Conservation (phyloP, 2,888 invertebrate species). For the Sphaerophoria taeniata region DNA sequence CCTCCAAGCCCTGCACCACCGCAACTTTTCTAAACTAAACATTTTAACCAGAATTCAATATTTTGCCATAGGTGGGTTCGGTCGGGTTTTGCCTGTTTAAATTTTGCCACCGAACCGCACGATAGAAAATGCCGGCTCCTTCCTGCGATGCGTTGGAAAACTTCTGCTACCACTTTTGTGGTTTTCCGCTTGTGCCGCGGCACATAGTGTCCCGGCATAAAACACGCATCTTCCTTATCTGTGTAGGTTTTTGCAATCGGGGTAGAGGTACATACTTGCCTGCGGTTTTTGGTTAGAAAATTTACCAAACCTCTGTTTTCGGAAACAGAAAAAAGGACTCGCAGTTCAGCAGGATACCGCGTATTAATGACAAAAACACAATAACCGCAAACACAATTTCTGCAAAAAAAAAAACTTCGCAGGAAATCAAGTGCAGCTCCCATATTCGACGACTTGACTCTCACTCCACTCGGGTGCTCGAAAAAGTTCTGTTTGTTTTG, state of each 20-base stretch:
- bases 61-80: constrained; percentile 34
- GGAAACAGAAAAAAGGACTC: constrained; percentile 20
- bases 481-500: neutral
- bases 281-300: constrained; percentile 49
- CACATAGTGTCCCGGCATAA: constrained; percentile 27
- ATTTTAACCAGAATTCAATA: constrained; percentile 66
- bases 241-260: no score
- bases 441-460: constrained; percentile 15
- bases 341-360: constrained; percentile 54
- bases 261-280: constrained; percentile 14
- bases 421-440: constrained; percentile 50
- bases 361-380: constrained; percentile 73
- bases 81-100: constrained; percentile 5
- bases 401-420: constrained; percentile 8
- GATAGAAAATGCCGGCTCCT: constrained; percentile 41
- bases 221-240: constrained; percentile 57
- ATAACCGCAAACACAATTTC: constrained; percentile 57
- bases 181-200: constrained; percentile 27
- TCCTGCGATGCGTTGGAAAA: constrained; percentile 50
- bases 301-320: no score
- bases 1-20: neutral
- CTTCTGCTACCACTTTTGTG: constrained; percentile 60
- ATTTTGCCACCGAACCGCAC: constrained; percentile 36
- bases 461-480: constrained; percentile 11
- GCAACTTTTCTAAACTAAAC: constrained; percentile 21